A percentile compares a stretch with the other conserved stretches of the same genome.
Evolutionary conservation across 2,888 invertebrate species (phyloP).

Genomic region (Netelia fuscicornis): DNA sequence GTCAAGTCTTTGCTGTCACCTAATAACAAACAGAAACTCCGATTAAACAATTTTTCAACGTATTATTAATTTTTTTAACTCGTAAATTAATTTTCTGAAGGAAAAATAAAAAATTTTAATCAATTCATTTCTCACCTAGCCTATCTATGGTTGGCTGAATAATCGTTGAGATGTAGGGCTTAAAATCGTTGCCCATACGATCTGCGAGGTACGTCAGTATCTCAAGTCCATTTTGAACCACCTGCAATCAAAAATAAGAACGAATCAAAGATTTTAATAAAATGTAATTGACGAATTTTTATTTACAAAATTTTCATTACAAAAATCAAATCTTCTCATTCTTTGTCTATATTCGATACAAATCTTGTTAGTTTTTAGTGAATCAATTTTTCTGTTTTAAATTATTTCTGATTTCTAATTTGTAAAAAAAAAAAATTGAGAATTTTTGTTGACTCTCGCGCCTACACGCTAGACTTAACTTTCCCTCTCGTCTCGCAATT

Average conservation of each 20-base stretch:
- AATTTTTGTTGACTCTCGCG: not conserved
- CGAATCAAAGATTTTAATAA: not conserved
- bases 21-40: slow-evolving; percentile 69
- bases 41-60: not conserved
- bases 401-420: not conserved
- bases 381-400: too few species aligned
- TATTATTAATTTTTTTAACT: not conserved
- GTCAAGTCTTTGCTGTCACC: slow-evolving; percentile 89
- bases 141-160: slow-evolving; percentile 94
- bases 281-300: not conserved
- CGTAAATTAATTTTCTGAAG: slow-evolving; percentile 13
- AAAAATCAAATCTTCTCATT: not conserved
- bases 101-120: slow-evolving; percentile 24
- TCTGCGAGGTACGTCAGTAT: slow-evolving; percentile 94
- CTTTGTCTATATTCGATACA: too few species aligned
- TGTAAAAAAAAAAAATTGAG: not conserved
- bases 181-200: slow-evolving; percentile 94
- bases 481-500: slow-evolving; percentile 32
- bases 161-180: slow-evolving; percentile 93
- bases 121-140: slow-evolving; percentile 85
- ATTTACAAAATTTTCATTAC: not conserved
- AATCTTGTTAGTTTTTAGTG: too few species aligned
- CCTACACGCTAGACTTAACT: slow-evolving; percentile 23
- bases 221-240: slow-evolving; percentile 96
- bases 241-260: slow-evolving; percentile 85